A percentile compares a stretch with the other conserved stretches of the same genome.
These are phyloP conservation scores for Geococcyx californianus DNA, from an alignment of 2,113 vertebrate genomes.

Conservation along the genomic window DNA sequence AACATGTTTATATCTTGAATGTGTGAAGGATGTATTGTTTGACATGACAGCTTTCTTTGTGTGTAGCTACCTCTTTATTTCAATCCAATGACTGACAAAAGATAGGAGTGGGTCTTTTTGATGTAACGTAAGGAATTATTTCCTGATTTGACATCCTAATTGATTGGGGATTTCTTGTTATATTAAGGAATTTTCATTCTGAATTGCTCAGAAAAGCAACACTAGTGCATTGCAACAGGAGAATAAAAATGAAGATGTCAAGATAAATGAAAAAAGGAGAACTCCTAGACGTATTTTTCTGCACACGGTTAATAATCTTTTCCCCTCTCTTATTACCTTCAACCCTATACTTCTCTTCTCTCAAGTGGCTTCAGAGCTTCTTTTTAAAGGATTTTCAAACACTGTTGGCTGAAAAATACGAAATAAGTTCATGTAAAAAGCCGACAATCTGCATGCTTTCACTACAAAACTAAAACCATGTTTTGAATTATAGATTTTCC, in stretches of 20 bases:
- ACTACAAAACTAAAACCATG: not conserved
- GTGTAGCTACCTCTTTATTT: constrained; percentile 47
- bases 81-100: constrained; percentile 58
- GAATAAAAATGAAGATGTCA: not conserved
- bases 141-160: constrained; percentile 52
- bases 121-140: constrained; percentile 46
- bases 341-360: not conserved
- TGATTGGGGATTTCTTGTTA: constrained; percentile 33
- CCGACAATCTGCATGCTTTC: not conserved
- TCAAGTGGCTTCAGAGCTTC: not conserved
- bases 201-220: not conserved
- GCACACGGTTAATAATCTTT: not conserved
- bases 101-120: constrained; percentile 50
- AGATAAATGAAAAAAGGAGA: not conserved
- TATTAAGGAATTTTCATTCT: not conserved
- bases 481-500: not conserved
- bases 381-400: not conserved
- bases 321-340: not conserved
- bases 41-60: constrained; percentile 46
- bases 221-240: not conserved
- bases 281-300: not conserved
- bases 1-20: constrained; percentile 44
- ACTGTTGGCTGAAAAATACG: not conserved
- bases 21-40: constrained; percentile 55
- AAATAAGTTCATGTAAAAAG: not conserved